These are phyloP conservation scores for Tetragnatha montana DNA, from an alignment of 2,888 invertebrate species.

Conservation along the genomic window DNA sequence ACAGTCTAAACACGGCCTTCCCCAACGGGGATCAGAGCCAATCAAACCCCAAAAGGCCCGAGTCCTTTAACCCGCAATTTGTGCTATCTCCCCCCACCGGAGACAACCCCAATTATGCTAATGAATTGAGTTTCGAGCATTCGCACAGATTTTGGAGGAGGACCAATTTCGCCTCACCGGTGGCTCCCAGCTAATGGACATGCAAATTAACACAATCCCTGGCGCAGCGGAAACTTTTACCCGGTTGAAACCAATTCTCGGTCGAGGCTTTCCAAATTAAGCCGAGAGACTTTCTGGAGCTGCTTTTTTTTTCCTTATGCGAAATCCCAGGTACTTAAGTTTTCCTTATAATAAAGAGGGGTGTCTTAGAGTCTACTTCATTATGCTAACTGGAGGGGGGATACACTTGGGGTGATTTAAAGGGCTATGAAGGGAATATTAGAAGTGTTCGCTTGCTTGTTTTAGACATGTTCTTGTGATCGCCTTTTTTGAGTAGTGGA, in stretches of 20 bases:
- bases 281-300: conserved; percentile 9
- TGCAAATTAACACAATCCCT: conserved; percentile 59
- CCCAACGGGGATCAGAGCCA: not conserved
- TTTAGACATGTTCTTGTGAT: not conserved
- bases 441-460: not conserved
- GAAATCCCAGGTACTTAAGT: conserved; percentile 50
- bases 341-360: conserved; percentile 26
- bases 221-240: conserved; percentile 14
- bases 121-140: conserved; percentile 62
- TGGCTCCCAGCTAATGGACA: conserved; percentile 55
- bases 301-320: not conserved
- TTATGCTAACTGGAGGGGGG: conserved; percentile 32
- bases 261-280: conserved; percentile 42
- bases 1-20: no score
- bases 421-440: not conserved
- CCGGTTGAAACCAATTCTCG: conserved; percentile 16
- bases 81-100: conserved; percentile 11
- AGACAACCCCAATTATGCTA: conserved; percentile 58
- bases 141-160: conserved; percentile 49
- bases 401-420: conserved; percentile 1
- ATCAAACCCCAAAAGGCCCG: not conserved
- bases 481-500: no score
- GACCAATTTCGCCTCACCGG: conserved; percentile 43
- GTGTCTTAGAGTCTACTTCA: conserved; percentile 14
- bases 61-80: conserved; percentile 16